phyloP scores from a whole-genome alignment of 2,797 vertebrate species.

The Mormyrus hasselquistii region DNA sequence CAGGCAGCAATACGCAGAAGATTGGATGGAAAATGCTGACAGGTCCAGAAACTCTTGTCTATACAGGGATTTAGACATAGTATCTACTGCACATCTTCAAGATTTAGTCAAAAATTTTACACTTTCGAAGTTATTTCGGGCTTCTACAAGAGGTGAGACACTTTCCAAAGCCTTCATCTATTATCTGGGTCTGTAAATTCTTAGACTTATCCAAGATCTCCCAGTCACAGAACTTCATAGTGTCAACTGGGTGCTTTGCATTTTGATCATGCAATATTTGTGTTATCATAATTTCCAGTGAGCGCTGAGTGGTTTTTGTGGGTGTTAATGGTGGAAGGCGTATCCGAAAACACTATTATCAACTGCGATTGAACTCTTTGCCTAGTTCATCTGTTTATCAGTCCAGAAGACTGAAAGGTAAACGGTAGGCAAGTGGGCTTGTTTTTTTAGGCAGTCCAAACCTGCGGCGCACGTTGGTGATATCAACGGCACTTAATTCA shows the following conservation, averaged over 20 bases:
- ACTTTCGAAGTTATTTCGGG: not conserved
- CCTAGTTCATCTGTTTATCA: not conserved
- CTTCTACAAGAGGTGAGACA: not conserved
- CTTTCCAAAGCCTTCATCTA: not conserved
- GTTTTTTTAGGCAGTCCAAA: not conserved
- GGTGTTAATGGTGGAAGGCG: conserved; percentile 32
- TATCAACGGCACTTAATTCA: not conserved
- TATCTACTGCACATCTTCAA: not conserved
- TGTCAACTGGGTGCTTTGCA: conserved; percentile 23
- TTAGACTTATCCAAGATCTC: not conserved
- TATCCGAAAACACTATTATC: not conserved
- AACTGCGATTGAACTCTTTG: not conserved
- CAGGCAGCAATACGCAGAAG: not conserved
- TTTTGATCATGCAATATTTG: not conserved
- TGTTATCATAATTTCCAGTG: not conserved
- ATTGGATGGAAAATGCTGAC: not conserved
- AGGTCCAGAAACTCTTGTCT: not conserved
- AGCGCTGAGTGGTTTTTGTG: not conserved
- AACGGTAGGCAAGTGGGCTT: not conserved
- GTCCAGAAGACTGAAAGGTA: not conserved
- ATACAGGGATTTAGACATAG: not conserved
- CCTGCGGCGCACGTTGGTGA: not conserved
- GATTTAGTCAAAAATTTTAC: not conserved
- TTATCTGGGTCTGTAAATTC: not conserved
- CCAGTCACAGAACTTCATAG: not conserved